Percentiles rank a stretch among this genome's conserved stretches.
phyloP scores from a whole-genome alignment of 2,888 invertebrate species.

The Spialia ferax region DNA sequence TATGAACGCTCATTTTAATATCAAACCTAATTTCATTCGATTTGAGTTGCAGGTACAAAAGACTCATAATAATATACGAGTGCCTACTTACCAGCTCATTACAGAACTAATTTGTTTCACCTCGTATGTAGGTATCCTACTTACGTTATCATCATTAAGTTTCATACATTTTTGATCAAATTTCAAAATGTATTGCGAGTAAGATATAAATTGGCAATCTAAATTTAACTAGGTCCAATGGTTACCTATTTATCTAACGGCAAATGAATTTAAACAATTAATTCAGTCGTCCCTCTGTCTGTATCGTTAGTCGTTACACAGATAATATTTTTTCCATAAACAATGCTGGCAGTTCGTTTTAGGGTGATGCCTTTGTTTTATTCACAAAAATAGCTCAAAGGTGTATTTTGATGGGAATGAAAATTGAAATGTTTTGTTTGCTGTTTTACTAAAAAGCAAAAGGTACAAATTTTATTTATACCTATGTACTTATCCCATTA shows the following conservation, averaged over 20 bases:
- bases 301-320: neutral
- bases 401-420: neutral
- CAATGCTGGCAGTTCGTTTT: neutral
- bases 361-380: neutral
- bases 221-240: neutral
- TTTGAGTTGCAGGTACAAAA: neutral
- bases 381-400: constrained; percentile 2
- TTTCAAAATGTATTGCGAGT: neutral
- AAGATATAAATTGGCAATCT: neutral
- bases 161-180: neutral
- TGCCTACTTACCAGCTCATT: neutral
- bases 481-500: no score
- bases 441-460: neutral
- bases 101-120: constrained; percentile 7
- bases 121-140: neutral
- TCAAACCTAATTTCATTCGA: neutral
- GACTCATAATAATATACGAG: neutral
- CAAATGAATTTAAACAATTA: neutral
- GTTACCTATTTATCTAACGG: neutral
- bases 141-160: neutral
- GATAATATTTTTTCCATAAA: constrained; percentile 3
- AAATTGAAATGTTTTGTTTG: neutral
- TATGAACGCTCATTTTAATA: neutral
- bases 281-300: constrained; percentile 1
- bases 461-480: neutral